These are phyloP conservation scores for Carollia perspicillata DNA, from an alignment of 2,113 vertebrate species.

Conservation along the genomic window DNA sequence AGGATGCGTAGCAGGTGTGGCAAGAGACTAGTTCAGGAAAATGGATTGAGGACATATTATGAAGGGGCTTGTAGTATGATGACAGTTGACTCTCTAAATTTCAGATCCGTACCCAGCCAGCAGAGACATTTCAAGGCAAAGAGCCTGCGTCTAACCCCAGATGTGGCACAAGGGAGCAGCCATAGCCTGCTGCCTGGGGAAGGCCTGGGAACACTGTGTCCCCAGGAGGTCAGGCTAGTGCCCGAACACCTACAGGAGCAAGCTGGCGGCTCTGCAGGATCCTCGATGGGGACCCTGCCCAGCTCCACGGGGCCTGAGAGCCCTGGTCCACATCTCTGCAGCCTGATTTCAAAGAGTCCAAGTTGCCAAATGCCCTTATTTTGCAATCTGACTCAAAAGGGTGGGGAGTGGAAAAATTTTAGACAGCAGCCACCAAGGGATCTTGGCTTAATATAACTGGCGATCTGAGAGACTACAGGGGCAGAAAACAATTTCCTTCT, in stretches of 20 bases:
- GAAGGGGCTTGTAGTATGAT: not conserved
- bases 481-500: slow-evolving; percentile 69
- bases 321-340: not conserved
- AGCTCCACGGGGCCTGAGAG: not conserved
- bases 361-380: slow-evolving; percentile 71
- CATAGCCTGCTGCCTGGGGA: not conserved
- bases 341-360: slow-evolving; percentile 5
- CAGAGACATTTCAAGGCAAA: not conserved
- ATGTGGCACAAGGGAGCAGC: not conserved
- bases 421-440: slow-evolving; percentile 67
- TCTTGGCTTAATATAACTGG: slow-evolving; percentile 72
- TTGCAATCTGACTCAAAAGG: slow-evolving; percentile 69
- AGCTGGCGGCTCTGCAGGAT: not conserved
- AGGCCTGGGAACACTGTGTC: not conserved
- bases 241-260: not conserved
- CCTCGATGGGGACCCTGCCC: not conserved
- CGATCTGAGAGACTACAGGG: slow-evolving; percentile 68
- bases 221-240: not conserved
- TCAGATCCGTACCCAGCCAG: not conserved
- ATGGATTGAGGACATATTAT: not conserved
- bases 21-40: not conserved
- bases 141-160: not conserved
- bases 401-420: slow-evolving; percentile 73
- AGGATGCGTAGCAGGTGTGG: not conserved
- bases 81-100: not conserved